These are phyloP conservation scores for Protonemura montana DNA, from an alignment of 2,888 invertebrate genomes.

Conservation along the genomic window DNA sequence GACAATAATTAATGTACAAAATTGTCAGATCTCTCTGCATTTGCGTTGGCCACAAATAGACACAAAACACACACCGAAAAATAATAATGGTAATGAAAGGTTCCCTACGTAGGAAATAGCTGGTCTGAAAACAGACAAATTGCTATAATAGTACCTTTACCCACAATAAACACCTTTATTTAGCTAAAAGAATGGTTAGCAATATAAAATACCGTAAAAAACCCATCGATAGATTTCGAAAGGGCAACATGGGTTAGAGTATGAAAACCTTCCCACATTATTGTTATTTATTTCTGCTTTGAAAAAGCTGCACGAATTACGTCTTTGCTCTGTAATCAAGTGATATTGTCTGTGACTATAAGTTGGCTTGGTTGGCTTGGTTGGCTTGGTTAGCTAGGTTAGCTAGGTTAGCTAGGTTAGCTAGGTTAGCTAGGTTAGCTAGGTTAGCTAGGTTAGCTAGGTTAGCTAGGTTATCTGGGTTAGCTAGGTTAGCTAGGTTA, in stretches of 20 bases:
- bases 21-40: neutral
- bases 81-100: conserved; percentile 18
- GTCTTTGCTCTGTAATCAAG: neutral
- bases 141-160: conserved; percentile 30
- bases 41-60: neutral
- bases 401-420: neutral
- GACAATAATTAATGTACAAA: neutral
- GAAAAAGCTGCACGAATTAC: conserved; percentile 25
- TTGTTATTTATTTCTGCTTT: conserved; percentile 30
- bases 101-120: conserved; percentile 15
- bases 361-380: neutral
- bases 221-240: neutral
- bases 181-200: conserved; percentile 8
- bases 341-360: neutral
- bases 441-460: neutral
- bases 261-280: conserved; percentile 35
- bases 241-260: conserved; percentile 13
- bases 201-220: neutral
- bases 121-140: conserved; percentile 35
- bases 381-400: neutral
- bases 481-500: no score
- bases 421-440: conserved; percentile 9
- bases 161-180: conserved; percentile 41
- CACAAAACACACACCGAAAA: neutral
- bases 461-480: no score